These are phyloP conservation scores for Pimpla rufipes DNA, from an alignment of 2,888 invertebrate genomes.

Conservation along the genomic window DNA sequence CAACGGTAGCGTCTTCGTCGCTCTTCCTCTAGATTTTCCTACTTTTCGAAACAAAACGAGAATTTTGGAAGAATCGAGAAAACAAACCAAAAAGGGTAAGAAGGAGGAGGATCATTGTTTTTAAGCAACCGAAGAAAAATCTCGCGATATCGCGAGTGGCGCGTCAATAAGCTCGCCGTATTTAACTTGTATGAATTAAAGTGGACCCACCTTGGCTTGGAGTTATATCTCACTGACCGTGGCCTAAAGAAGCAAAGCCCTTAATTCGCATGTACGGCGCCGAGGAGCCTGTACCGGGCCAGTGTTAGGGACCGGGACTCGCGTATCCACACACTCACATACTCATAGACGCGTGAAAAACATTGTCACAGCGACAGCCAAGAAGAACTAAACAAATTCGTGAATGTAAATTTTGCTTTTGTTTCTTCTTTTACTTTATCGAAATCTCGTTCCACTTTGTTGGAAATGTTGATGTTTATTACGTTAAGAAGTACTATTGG, in stretches of 20 bases:
- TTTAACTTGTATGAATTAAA: constrained; percentile 68
- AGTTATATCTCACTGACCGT: constrained; percentile 69
- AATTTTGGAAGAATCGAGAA: constrained; percentile 23
- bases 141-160: constrained; percentile 3
- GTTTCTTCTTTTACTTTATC: background rate
- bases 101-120: constrained; percentile 20
- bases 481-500: background rate
- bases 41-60: background rate
- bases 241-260: constrained; percentile 71
- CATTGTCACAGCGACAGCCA: constrained; percentile 45
- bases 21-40: constrained; percentile 1
- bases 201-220: constrained; percentile 81
- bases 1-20: constrained; percentile 62
- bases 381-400: constrained; percentile 34
- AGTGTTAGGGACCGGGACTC: constrained; percentile 75
- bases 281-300: constrained; percentile 77
- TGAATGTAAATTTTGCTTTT: background rate
- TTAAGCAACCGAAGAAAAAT: constrained; percentile 1
- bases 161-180: background rate
- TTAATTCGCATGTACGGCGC: constrained; percentile 51
- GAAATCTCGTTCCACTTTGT: background rate
- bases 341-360: constrained; percentile 47
- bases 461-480: background rate
- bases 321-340: constrained; percentile 64
- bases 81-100: constrained; percentile 48